A percentile compares a stretch with the other conserved stretches of the same genome.
Conservation (phyloP, 1,140 invertebrate species). For the Thaumatotibia leucotreta region DNA sequence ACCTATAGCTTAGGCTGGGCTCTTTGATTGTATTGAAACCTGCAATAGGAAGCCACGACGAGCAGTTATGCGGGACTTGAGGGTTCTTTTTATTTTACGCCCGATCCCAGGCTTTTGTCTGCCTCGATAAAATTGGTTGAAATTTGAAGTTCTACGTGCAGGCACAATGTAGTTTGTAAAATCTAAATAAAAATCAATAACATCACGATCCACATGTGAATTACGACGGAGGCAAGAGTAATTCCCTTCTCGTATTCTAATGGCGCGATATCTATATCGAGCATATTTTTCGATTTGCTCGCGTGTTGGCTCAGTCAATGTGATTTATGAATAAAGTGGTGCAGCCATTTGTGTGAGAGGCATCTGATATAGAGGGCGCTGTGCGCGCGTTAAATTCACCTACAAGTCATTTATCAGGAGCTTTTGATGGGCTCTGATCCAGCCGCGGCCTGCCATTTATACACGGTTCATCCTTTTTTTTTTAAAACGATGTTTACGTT, state of each 20-base stretch:
- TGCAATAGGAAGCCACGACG: background rate
- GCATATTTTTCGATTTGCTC: conserved; percentile 54
- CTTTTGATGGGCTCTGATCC: conserved; percentile 15
- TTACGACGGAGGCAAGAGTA: conserved; percentile 8
- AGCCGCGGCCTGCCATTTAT: background rate
- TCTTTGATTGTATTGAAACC: background rate
- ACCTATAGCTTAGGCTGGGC: background rate
- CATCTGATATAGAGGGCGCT: conserved; percentile 1
- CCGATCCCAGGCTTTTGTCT: background rate
- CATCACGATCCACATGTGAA: background rate
- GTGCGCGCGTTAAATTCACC: conserved; percentile 9
- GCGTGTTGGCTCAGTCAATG: conserved; percentile 31
- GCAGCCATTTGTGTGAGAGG: conserved; percentile 15
- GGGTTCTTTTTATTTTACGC: background rate
- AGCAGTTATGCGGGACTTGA: background rate
- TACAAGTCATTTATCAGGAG: conserved; percentile 15
- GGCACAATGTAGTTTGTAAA: background rate
- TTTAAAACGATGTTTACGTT: background rate
- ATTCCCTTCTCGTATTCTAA: conserved; percentile 24
- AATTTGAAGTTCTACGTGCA: background rate
- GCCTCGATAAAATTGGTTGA: background rate
- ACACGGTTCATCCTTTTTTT: conserved; percentile 8
- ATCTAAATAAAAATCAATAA: background rate
- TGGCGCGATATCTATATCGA: conserved; percentile 42
- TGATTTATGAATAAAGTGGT: conserved; percentile 49